These are phyloP conservation scores for Saguinus midas DNA, from an alignment of 2,113 vertebrate species.

Conservation along the genomic window DNA sequence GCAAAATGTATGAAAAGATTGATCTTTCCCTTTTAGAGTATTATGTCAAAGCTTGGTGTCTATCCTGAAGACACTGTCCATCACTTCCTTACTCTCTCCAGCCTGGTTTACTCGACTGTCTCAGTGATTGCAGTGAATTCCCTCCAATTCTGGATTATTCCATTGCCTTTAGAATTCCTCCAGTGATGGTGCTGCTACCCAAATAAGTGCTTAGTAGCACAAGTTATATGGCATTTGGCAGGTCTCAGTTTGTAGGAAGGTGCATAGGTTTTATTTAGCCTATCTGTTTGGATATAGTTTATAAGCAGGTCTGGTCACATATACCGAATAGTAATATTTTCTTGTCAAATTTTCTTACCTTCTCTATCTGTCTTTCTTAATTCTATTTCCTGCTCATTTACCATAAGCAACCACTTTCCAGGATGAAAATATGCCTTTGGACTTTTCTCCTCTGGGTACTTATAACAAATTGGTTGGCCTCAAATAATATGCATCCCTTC, in stretches of 20 bases:
- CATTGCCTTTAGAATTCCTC: not conserved
- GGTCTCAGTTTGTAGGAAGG: not conserved
- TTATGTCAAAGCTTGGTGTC: not conserved
- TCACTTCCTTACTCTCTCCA: too few relatives aligned
- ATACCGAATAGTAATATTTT: not conserved
- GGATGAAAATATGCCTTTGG: not conserved
- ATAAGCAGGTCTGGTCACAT: not conserved
- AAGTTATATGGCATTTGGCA: not conserved
- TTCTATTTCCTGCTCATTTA: not conserved
- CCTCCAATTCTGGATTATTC: not conserved
- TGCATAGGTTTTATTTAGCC: not conserved
- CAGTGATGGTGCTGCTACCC: fast-evolving
- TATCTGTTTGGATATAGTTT: not conserved
- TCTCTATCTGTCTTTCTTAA: not conserved
- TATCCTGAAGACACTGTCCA: too few relatives aligned
- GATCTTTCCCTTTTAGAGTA: not conserved
- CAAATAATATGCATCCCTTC: not conserved
- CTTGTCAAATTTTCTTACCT: not conserved
- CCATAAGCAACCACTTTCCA: not conserved
- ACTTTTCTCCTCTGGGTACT: not conserved
- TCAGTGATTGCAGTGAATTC: too few relatives aligned
- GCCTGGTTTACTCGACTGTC: not conserved
- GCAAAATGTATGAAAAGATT: not conserved
- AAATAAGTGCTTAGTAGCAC: not conserved
- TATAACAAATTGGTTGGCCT: not conserved